Evolutionary conservation across 2,888 invertebrate species (phyloP).

Genomic region (Athripsodes cinereus): DNA sequence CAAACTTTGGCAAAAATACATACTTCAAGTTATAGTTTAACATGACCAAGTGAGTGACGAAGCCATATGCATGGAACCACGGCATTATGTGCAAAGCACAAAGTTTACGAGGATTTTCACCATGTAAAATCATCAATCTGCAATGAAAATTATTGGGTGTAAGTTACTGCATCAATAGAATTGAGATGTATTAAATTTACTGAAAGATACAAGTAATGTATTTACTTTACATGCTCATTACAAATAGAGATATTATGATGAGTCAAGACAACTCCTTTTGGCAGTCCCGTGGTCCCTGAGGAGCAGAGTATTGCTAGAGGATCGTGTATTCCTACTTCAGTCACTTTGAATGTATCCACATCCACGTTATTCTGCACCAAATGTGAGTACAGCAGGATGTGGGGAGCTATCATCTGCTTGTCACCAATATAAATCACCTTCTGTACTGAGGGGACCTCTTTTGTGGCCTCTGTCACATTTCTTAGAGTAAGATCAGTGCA

Average conservation of each 20-base stretch:
- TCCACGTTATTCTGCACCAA: constrained; percentile 34
- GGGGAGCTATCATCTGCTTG: constrained; percentile 28
- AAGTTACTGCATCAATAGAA: no score
- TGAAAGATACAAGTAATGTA: neutral
- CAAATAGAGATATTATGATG: constrained; percentile 49
- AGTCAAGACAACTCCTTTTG: constrained; percentile 60
- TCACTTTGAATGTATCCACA: constrained; percentile 39
- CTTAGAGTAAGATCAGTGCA: constrained; percentile 55
- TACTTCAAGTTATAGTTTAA: constrained; percentile 50
- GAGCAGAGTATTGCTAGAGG: constrained; percentile 52
- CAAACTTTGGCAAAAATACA: constrained; percentile 61
- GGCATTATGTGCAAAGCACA: constrained; percentile 61
- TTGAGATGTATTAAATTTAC: no score
- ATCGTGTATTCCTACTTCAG: constrained; percentile 41
- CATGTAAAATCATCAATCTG: constrained; percentile 1
- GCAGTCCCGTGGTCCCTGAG: constrained; percentile 64
- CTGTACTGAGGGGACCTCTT: constrained; percentile 47
- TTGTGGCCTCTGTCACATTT: constrained; percentile 49
- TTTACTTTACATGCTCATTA: constrained; percentile 18
- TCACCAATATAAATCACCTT: constrained; percentile 55
- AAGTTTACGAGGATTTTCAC: neutral
- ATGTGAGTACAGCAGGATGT: constrained; percentile 40
- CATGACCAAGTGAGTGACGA: constrained; percentile 56
- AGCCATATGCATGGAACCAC: constrained; percentile 82
- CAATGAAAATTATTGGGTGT: neutral